Base-by-base conservation (phyloP, 2,113 vertebrate genomes). In the Bambusicola thoracicus region DNA sequence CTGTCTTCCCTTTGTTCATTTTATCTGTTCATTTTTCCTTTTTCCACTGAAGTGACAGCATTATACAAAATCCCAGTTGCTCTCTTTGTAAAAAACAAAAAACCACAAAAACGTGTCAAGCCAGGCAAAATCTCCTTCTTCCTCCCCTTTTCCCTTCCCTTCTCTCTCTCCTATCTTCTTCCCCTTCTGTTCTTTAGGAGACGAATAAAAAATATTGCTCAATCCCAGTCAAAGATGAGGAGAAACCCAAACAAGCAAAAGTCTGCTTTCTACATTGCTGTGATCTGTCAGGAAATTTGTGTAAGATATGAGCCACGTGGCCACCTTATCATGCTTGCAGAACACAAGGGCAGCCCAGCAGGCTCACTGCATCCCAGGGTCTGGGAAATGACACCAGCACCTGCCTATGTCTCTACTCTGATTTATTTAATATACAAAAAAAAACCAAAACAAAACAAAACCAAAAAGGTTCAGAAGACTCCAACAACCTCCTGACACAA, bases 241-340 rank as follows among this genome's bases (percentile, higher is more conserved):
- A 46, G 78, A 96, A 87, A 93, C 12, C 66, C 5, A 40, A 89
- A 83, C 8, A 81, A 63, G 90, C 72, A 92, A 66, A 43, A 90
- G 36, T 38, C 89, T 62, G 53, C 44, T 55, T 76, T 44, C 59
- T 82, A 25, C 43, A 9, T 20, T 78, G 55, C 67, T 41, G 38
- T 74, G 56, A 41, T 43, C 74, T 24, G 56, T 65, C 80, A 86
- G 72, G 53, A 88, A 89, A 27, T n/a, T 69, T n/a, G 30, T 1
- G 0, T 34, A 84, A 63, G 67, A 76, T 30, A 40, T 55, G 58
- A 72, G 80, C 56, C 38, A 8, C 4, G 32, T 41, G 83, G 51
- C 38, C 69, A 40, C 13, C 34, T 55, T 34, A 46, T 15, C 41
- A 38, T 19, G 63, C n/a, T 38, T 68, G 30, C 32, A 80, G 34